Evolutionary conservation across 2,113 vertebrate species (phyloP).

Genomic region (Diglossa brunneiventris): DNA sequence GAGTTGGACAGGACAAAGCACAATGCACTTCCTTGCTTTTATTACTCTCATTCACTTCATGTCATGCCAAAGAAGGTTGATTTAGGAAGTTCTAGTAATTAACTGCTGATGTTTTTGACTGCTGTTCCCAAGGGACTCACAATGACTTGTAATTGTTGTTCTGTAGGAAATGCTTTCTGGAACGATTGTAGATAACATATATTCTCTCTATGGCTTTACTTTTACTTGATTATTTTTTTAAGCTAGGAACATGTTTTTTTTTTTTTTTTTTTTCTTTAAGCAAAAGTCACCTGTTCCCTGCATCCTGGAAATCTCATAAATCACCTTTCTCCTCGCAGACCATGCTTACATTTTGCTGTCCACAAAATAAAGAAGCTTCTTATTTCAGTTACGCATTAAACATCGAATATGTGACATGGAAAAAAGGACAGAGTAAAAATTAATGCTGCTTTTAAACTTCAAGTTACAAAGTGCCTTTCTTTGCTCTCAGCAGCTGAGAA

Average conservation of each 20-base stretch:
- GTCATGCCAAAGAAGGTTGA: constrained; percentile 69
- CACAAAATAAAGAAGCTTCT: not conserved
- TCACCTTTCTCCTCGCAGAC: not conserved
- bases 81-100: constrained; percentile 65
- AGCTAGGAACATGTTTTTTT: not conserved
- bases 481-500: not conserved
- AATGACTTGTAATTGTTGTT: constrained; percentile 61
- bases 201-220: not conserved
- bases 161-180: constrained; percentile 52
- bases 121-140: constrained; percentile 32
- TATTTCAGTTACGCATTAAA: not conserved
- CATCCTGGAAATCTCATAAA: not conserved
- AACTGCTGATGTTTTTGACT: constrained; percentile 69
- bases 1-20: constrained; percentile 70
- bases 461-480: not conserved
- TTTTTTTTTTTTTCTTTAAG: not conserved
- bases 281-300: constrained; percentile 1
- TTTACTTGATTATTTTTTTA: constrained; percentile 37
- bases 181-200: constrained; percentile 17
- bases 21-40: constrained; percentile 71
- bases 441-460: not conserved
- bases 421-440: not conserved
- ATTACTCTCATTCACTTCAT: constrained; percentile 70
- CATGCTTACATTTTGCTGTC: not conserved
- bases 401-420: not conserved